Evolutionary conservation across 2,797 vertebrate species (phyloP).

Genomic region (Melanotaenia parkinsoni): DNA sequence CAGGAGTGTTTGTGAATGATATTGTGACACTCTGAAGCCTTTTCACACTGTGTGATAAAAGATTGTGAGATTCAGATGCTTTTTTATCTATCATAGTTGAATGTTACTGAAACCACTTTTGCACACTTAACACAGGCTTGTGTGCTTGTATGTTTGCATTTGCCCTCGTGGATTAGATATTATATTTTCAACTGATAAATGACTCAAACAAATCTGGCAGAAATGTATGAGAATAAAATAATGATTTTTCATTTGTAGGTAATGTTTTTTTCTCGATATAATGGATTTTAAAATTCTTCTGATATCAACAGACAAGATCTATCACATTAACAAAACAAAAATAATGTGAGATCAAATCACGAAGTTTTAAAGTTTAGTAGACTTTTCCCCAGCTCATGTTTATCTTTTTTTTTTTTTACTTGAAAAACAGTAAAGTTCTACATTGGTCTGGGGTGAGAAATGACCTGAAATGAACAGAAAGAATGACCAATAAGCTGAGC

Average conservation of each 20-base stretch:
- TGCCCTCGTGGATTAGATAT: conserved; percentile 20
- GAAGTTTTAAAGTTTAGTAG: too few species aligned
- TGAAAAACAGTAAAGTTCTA: neutral
- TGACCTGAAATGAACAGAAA: conserved; percentile 16
- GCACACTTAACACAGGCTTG: conserved; percentile 9
- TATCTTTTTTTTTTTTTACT: neutral
- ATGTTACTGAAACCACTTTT: conserved; percentile 35
- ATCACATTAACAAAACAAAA: neutral
- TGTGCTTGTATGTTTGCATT: conserved; percentile 25
- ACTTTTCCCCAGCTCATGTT: neutral
- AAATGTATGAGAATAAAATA: neutral
- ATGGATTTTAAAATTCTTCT: neutral
- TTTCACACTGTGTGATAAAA: conserved; percentile 42
- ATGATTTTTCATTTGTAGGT: neutral
- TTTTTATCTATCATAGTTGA: conserved; percentile 28
- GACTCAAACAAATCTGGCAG: conserved; percentile 26
- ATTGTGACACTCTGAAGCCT: conserved; percentile 32
- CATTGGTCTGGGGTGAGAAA: neutral
- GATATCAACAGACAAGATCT: neutral
- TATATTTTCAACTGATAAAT: conserved; percentile 24
- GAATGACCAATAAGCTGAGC: conserved; percentile 33
- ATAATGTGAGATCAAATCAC: neutral
- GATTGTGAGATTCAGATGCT: conserved; percentile 47
- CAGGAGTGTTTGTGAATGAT: conserved; percentile 41
- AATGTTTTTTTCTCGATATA: neutral